Evolutionary conservation across 2,797 vertebrate genomes (phyloP), one percentile per base, ranked within the genome.

Genomic region (Cossypha polioptera): DNA sequence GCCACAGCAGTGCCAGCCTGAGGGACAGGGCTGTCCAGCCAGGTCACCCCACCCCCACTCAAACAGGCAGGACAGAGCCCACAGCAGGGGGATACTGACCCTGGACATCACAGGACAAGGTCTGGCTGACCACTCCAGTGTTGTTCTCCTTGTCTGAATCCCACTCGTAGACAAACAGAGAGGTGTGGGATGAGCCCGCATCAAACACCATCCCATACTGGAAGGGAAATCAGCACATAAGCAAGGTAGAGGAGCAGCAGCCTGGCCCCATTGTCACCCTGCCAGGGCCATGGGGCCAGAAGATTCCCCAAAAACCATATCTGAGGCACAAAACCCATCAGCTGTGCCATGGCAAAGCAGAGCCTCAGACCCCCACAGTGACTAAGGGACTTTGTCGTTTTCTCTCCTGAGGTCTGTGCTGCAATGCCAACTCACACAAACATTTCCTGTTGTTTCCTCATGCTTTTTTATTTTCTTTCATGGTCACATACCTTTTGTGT

Each of bases 161-260:
- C 99, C 99, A 99, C 94, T 98, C 98, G 68, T 99, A 99, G 65
- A 99, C 95, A 57, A 98, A 99, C 91, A 99, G 95, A 29, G 98
- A 96, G 4, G 99, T 99, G 97, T 99, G 99, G 5, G 99, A 99
- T 0, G 99, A 99, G 61, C 99, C 99, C 1, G 99, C 99, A 28
- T 99, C 99, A 91, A 99, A 95, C 68, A 99, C 99, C 51, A 99
- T 97, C 75, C 99, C 99, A 15, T 98, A 99, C 99, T 99, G 92
- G 28, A 91, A 92, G 67, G 72, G 63, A 94, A 94, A 59, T 2
- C 28, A 48, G 66, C 68, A 83, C 7, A n/a, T 29, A 12, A 24
- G 1, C 2, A 19, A 40, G 55, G 5, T 0, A 1, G 38, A 81
- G 59, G 22, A 86, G 66, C 50, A 80, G 72, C 65, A 88, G 71